Conservation (phyloP, 2,797 vertebrate genomes). For the Danio tinwini region DNA sequence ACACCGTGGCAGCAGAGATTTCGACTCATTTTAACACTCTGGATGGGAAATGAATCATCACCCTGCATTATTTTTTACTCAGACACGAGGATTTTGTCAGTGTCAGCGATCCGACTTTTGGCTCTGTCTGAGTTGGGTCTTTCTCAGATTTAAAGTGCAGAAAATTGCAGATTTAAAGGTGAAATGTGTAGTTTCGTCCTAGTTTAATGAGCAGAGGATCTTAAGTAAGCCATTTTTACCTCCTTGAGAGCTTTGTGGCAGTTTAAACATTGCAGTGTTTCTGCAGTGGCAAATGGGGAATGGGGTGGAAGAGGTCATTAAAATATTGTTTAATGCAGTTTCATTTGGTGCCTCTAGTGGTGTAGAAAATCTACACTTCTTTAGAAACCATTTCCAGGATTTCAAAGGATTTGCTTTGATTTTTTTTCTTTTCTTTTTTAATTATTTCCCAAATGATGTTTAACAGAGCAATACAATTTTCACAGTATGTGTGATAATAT, state of each 20-base stretch:
- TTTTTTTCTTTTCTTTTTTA: too few relatives aligned
- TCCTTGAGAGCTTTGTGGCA: background rate
- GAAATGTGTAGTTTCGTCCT: background rate
- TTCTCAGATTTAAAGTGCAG: background rate
- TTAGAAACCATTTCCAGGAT: background rate
- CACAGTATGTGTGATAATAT: too few relatives aligned
- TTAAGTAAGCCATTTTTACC: constrained; percentile 1
- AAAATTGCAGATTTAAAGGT: background rate
- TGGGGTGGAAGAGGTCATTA: background rate
- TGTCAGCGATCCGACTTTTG: constrained; percentile 1
- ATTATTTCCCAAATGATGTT: too few relatives aligned
- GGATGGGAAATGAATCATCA: constrained; percentile 30
- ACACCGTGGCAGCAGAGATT: background rate
- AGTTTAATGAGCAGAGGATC: constrained; percentile 10
- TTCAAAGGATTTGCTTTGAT: too few relatives aligned
- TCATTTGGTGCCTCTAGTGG: background rate
- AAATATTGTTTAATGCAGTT: background rate
- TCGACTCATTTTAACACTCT: constrained; percentile 7
- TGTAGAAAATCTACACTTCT: background rate
- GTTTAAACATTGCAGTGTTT: background rate
- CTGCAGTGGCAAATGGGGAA: background rate
- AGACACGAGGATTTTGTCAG: constrained; percentile 41
- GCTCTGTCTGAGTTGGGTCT: background rate
- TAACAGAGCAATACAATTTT: too few relatives aligned
- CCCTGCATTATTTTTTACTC: background rate